These are phyloP conservation scores for Phaedon cochleariae DNA, from an alignment of 2,888 invertebrate species.

Conservation along the genomic window DNA sequence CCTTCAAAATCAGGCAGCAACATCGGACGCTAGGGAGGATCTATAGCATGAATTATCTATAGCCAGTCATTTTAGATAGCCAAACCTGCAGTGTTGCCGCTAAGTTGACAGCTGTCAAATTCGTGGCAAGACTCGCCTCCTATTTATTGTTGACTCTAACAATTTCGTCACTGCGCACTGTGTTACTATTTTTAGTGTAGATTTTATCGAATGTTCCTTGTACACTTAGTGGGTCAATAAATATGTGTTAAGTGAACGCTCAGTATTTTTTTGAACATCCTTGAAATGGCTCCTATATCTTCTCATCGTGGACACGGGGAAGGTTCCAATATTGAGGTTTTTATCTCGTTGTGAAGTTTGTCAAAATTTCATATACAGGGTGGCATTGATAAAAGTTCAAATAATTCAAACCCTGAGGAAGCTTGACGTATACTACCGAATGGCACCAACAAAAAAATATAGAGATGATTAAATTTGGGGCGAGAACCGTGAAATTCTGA, in stretches of 20 bases:
- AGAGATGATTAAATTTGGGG: no score
- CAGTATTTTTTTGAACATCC: background rate
- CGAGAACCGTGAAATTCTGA: no score
- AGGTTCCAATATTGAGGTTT: no score
- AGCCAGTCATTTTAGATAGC: background rate
- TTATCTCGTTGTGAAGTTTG: no score
- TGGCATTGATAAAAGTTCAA: no score
- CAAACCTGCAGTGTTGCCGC: slow-evolving; percentile 39
- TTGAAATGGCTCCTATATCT: no score
- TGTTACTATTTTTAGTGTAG: slow-evolving; percentile 52
- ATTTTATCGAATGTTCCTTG: slow-evolving; percentile 53
- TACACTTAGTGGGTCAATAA: slow-evolving; percentile 21
- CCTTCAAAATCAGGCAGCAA: slow-evolving; percentile 51
- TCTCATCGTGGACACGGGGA: no score
- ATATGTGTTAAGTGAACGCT: slow-evolving; percentile 14
- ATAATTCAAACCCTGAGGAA: no score
- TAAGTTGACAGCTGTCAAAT: background rate
- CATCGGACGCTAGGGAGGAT: slow-evolving; percentile 22
- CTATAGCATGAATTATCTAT: slow-evolving; percentile 25
- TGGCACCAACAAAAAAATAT: no score
- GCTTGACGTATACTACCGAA: no score
- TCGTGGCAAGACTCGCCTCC: background rate
- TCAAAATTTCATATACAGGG: no score
- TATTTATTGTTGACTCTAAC: slow-evolving; percentile 45
- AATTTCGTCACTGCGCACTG: slow-evolving; percentile 51